phyloP scores from a whole-genome alignment of 1,140 invertebrate genomes.

The Nylanderia fulva region DNA sequence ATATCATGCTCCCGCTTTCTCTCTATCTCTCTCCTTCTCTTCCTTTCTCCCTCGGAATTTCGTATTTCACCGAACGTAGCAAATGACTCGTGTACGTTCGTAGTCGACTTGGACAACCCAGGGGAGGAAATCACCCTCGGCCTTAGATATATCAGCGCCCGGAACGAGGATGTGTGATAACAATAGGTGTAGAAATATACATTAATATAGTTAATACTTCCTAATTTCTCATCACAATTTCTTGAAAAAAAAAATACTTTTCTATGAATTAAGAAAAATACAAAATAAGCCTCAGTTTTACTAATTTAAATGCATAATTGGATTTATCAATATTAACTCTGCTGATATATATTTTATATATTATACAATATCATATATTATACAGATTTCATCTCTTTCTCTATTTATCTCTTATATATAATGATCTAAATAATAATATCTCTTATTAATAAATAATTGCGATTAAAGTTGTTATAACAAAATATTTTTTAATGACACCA shows the following conservation, averaged over 20 bases:
- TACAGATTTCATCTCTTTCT: too few species aligned
- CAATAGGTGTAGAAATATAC: background rate
- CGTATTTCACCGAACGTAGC: slow-evolving; percentile 71
- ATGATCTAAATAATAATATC: background rate
- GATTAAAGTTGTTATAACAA: too few species aligned
- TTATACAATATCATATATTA: too few species aligned
- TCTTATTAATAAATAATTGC: background rate
- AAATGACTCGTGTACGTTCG: slow-evolving; percentile 74
- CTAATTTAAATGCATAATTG: background rate
- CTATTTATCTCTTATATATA: background rate
- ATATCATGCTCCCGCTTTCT: slow-evolving; percentile 63
- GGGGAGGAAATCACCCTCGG: slow-evolving; percentile 39
- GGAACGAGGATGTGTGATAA: background rate
- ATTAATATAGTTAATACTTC: background rate
- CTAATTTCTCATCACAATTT: background rate
- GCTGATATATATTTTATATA: background rate
- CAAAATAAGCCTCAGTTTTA: background rate
- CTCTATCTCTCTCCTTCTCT: background rate
- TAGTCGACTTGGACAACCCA: slow-evolving; percentile 15
- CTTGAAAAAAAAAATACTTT: too few species aligned
- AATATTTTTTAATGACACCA: background rate
- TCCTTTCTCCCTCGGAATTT: slow-evolving; percentile 2
- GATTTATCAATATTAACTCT: background rate
- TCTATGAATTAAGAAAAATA: too few species aligned
- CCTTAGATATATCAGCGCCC: slow-evolving; percentile 35